Evolutionary conservation across 2,888 invertebrate genomes (phyloP).

Genomic region (Pardosa pseudoannulata): DNA sequence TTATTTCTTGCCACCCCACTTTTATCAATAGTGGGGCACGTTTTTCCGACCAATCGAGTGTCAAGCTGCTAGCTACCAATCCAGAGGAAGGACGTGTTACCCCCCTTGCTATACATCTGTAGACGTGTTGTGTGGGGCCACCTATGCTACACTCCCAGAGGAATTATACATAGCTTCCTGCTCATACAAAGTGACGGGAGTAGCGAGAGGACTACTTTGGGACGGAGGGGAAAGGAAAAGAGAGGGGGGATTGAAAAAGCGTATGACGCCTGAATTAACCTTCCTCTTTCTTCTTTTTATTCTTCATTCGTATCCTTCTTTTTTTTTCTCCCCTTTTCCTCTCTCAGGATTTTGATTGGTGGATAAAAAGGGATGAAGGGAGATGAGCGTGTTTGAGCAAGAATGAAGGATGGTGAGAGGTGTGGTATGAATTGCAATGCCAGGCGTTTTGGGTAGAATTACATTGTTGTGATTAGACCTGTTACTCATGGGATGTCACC

Average conservation of each 20-base stretch:
- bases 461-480: constrained; percentile 19
- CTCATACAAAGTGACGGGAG: constrained; percentile 57
- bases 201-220: not conserved
- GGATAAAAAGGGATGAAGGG: constrained; percentile 19
- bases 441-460: constrained; percentile 16
- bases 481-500: not conserved
- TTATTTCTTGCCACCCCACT: constrained; percentile 40
- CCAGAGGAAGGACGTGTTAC: constrained; percentile 23
- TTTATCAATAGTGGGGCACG: constrained; percentile 64
- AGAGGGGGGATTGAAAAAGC: constrained; percentile 30
- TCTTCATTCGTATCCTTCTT: constrained; percentile 31
- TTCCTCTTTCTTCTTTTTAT: constrained; percentile 44
- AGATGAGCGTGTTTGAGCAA: constrained; percentile 38
- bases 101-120: constrained; percentile 66
- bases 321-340: constrained; percentile 9
- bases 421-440: constrained; percentile 17
- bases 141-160: constrained; percentile 63
- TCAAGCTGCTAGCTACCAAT: constrained; percentile 48
- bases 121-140: constrained; percentile 64
- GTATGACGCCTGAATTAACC: constrained; percentile 57
- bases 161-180: constrained; percentile 68
- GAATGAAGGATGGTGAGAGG: constrained; percentile 11
- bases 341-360: constrained; percentile 41
- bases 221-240: constrained; percentile 22
- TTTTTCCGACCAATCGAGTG: constrained; percentile 63